Evolutionary conservation across 2,888 invertebrate genomes (phyloP), one percentile per base, ranked within the genome.

Genomic region (Noctua janthina): DNA sequence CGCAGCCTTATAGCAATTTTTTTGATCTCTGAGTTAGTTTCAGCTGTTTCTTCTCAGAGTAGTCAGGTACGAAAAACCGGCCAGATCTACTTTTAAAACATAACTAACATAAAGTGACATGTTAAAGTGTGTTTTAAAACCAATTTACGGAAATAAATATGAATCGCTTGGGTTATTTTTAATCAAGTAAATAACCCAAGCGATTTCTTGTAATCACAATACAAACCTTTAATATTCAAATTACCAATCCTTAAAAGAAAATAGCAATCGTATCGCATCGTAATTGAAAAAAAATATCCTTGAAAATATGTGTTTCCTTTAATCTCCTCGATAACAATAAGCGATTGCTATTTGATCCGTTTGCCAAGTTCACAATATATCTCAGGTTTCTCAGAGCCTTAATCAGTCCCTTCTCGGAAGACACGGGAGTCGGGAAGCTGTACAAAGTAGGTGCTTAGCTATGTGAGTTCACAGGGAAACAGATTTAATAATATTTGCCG

Each of bases 311-410:
- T 29, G 10, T 54, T 75, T 69, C 46, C 83, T 64, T 77, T 46
- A 77, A 56, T 69, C 54, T 49, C 29, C 7, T 2, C 59, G 62
- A 54, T 56, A 69, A 35, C 54, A 83, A 81, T 69, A 77, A 56
- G 51, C 69, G 62, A 77, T 83, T 56, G 54, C 29, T 70, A 70
- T 81, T 78, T 84, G 84, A 84, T 78, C 84, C 84, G 49, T 78
- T 49, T 77, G 7, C 23, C 69, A 49, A 78, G 15, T 70, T 70
- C 64, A 46, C 54, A 69, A 43, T 62, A 69, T 77, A 15, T 70
- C 69, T 70, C 54, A 77, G 84, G 78, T 43, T 83, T 78, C 69
- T 46, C 11, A 15, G 39, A 64, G 23, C 59, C 23, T 49, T 66
- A 81, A 78, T 83, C 69, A 70, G 56, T 49, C 78, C 39, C 20